Conservation (phyloP, 2,888 invertebrate species). For the Prenolepis imparis region DNA sequence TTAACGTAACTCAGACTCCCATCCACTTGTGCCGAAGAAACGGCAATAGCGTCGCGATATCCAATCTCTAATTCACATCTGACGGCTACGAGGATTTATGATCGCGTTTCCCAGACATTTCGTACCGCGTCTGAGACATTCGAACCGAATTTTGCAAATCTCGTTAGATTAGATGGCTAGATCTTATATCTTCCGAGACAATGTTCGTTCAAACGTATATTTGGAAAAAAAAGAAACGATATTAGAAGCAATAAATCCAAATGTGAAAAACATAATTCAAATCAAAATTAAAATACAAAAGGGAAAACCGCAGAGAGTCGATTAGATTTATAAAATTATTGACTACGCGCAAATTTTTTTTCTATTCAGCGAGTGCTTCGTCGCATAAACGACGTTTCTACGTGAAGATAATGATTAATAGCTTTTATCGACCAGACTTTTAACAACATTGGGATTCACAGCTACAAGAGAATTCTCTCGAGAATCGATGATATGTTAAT, state of each 20-base stretch:
- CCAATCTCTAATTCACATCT: constrained; percentile 61
- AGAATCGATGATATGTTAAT: constrained; percentile 71
- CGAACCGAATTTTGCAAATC: constrained; percentile 24
- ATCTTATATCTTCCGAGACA: background rate
- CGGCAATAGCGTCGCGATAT: constrained; percentile 55
- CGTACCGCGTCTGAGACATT: constrained; percentile 3
- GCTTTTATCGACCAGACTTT: constrained; percentile 47
- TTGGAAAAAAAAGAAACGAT: background rate
- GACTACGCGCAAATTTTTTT: constrained; percentile 15
- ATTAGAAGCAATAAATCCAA: constrained; percentile 8
- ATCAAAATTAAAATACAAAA: background rate
- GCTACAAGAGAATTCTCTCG: constrained; percentile 59
- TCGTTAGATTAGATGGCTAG: background rate
- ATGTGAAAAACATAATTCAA: background rate
- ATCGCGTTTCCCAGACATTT: constrained; percentile 27
- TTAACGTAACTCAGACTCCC: constrained; percentile 60
- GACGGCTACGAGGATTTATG: constrained; percentile 37
- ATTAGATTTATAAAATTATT: constrained; percentile 24
- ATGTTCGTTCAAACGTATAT: background rate
- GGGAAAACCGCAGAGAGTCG: background rate
- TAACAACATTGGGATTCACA: constrained; percentile 38
- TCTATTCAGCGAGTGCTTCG: constrained; percentile 8
- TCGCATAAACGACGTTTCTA: constrained; percentile 17
- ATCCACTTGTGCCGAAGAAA: constrained; percentile 61
- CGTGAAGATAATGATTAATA: constrained; percentile 42